phyloP scores from a whole-genome alignment of 2,888 invertebrate species.

The Anoncus sp. region DNA sequence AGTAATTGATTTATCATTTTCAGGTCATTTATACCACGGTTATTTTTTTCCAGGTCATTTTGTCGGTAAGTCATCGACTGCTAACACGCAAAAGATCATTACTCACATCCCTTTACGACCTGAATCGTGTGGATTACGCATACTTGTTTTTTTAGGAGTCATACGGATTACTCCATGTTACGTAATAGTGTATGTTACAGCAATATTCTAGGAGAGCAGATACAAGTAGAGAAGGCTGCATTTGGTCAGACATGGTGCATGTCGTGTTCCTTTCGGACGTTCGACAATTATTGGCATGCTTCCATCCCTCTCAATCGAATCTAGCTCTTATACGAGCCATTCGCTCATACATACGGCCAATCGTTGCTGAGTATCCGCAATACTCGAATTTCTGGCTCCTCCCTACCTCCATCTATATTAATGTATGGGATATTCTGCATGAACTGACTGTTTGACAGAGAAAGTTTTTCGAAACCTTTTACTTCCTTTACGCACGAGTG shows the following conservation, averaged over 20 bases:
- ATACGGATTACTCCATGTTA: no score
- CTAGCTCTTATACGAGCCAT: conserved; percentile 5
- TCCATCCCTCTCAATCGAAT: conserved; percentile 5
- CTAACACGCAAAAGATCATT: not conserved
- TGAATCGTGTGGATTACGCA: not conserved
- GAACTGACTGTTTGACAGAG: not conserved
- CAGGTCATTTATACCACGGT: no score
- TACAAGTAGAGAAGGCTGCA: conserved; percentile 21
- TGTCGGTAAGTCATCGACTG: no score
- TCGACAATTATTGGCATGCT: conserved; percentile 4
- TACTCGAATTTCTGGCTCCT: not conserved
- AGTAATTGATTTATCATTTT: not conserved
- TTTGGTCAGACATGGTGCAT: conserved; percentile 20
- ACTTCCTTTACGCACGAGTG: not conserved
- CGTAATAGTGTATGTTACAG: not conserved
- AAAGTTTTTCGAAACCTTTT: not conserved
- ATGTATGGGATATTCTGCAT: not conserved
- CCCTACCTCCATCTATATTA: not conserved
- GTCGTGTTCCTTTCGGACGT: not conserved
- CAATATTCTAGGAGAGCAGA: not conserved
- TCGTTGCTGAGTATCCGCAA: not conserved
- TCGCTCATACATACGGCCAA: not conserved
- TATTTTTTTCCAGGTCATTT: no score
- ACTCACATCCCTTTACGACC: no score
- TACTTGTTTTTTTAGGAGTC: not conserved